Conservation (phyloP, 2,113 vertebrate species). For the Charina bottae region DNA sequence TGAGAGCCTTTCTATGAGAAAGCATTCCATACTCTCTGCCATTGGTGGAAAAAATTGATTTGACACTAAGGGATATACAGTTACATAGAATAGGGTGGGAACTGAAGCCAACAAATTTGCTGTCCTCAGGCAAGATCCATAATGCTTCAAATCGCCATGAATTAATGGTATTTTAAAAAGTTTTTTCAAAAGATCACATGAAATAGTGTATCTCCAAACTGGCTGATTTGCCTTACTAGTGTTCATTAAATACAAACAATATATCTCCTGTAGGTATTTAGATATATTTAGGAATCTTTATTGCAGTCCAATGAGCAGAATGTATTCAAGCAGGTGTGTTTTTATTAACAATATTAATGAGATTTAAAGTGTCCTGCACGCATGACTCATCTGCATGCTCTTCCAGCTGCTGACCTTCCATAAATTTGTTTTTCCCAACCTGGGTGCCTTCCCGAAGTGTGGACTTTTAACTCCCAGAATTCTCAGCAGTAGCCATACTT, state of each 20-base stretch:
- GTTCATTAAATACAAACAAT: background rate
- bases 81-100: background rate
- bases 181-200: background rate
- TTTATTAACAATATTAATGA: no score
- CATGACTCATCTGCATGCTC: no score
- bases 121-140: accelerated
- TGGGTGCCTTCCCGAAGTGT: no score
- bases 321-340: no score
- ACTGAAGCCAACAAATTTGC: background rate
- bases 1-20: background rate
- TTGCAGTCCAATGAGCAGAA: no score
- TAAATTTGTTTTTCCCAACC: no score
- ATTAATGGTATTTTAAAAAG: background rate
- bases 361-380: no score
- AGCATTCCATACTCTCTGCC: background rate
- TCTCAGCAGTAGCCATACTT: no score
- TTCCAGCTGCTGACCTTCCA: no score
- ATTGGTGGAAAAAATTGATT: background rate
- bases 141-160: background rate
- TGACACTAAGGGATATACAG: background rate
- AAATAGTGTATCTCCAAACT: background rate
- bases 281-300: no score
- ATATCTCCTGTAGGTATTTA: background rate
- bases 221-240: background rate
- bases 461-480: no score